Base-by-base conservation (phyloP, 1,140 invertebrate genomes). In the Triops cancriformis region DNA sequence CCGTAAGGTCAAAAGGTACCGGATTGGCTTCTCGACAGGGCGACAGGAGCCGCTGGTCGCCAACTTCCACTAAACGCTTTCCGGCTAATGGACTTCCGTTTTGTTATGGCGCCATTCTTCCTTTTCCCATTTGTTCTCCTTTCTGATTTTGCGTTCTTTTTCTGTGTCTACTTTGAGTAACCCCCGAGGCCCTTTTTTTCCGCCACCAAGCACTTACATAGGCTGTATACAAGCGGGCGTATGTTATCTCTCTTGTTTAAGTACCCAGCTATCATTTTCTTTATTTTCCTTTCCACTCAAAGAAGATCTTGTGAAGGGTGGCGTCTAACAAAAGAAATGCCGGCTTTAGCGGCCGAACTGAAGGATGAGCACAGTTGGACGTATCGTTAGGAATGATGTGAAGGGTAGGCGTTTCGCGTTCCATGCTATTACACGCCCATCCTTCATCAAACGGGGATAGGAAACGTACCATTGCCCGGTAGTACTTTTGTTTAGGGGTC, bases 381-480 rank as follows among this genome's bases (percentile, higher is more conserved):
- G 23, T 64, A 64, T 64, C 23, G 5, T 64, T 64, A 64, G 10
- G 14, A 64, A 9, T 64, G 51, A 10, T 64, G 14, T 18, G 51
- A 37, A 37, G 14, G 51, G 51, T 64, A 64, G 51, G 51, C 51
- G 51, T 64, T n/a, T 64, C 51, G 6, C 51, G 51, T 64, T 64
- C 51, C 51, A 64, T 64, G 51, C 51, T 18, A 64, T 64, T 64
- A 64, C 51, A 64, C 51, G 51, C 51, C 51, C 51, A 64, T 64
- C 51, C 51, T n/a, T 64, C 51, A 64, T n/a, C 14, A 64, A 14
- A 9, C 5, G 6, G 14, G 51, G 51, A 64, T 45, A 1, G 51
- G 51, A 23, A 64, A 64, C 14, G 23, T 64, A 23, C 9, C 51
- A 18, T 64, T 4, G 4, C n/a, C n/a, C 51, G 14, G 51, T 5